Conservation (phyloP, 2,888 invertebrate species). For the Steinernema scapterisci region DNA sequence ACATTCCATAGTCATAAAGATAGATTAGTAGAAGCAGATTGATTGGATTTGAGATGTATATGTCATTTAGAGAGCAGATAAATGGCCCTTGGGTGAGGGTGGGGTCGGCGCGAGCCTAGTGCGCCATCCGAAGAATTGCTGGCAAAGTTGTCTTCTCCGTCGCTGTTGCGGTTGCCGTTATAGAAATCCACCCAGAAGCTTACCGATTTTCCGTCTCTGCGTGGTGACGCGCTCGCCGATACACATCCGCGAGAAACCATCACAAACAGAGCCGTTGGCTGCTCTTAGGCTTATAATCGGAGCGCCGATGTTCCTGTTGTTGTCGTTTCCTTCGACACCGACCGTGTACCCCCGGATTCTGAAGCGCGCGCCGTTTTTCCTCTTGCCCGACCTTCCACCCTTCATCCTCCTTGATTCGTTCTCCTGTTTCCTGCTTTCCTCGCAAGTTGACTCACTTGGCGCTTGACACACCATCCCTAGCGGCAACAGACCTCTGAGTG, state of each 20-base stretch:
- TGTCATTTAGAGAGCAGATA: constrained; percentile 31
- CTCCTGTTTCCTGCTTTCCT: background rate
- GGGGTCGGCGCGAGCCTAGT: constrained; percentile 28
- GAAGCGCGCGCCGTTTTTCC: background rate
- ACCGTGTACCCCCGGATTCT: too few relatives aligned
- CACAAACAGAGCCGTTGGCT: constrained; percentile 2
- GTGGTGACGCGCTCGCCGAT: background rate
- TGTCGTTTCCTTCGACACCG: background rate
- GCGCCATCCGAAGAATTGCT: constrained; percentile 26
- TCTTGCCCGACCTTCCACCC: background rate
- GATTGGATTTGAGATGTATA: constrained; percentile 32
- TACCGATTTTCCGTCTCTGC: background rate
- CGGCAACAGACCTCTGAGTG: background rate
- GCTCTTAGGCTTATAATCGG: background rate
- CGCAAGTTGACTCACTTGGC: background rate
- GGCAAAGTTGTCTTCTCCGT: constrained; percentile 29
- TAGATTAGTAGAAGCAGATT: constrained; percentile 27
- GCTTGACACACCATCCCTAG: background rate
- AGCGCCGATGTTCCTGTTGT: background rate
- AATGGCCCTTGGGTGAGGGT: constrained; percentile 31
- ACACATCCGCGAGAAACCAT: constrained; percentile 12
- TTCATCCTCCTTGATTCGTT: background rate
- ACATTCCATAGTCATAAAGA: constrained; percentile 17
- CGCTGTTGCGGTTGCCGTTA: constrained; percentile 14
- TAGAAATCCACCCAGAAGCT: constrained; percentile 4